Base-by-base conservation (phyloP, 2,888 invertebrate genomes). In the Zygogramma bicolorata region DNA sequence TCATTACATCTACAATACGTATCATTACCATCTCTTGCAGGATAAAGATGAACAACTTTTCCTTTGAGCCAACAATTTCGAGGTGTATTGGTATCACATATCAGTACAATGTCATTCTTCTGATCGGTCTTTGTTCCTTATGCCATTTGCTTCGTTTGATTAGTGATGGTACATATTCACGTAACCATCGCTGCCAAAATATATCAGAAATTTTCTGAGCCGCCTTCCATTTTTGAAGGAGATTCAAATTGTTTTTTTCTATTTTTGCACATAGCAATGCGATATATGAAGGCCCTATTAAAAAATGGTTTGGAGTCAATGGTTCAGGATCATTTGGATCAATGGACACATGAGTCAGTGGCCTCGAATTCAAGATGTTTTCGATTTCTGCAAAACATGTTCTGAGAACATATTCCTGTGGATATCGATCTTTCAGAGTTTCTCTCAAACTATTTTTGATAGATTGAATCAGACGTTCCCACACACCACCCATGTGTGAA, bases 101-200 rank as follows among this genome's bases (percentile, higher is more conserved):
- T 40, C 0, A 40, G 40, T 13, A 62, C 62, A 13, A 62, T 38
- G 40, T 62, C 62, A 3, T 22, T n/a, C n/a, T 6, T 25, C 40
- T n/a, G 8, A 62, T 18, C 3, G 38, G 15, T 40, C 22, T 34
- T n/a, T 62, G 38, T 10, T 62, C 62, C 4, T 40, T 40, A 22
- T 38, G 25, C 40, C 62, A 62, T 62, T 62, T 62, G 27, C 18
- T 61, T 38, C 18, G 20, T 38, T 34, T 18, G 8, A 4, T 18
- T 38, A 61, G 22, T 31, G 61, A 61, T 20, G 38, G 61, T 15
- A 61, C 18, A 34, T 61, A 61, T 34, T 61, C 61, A 34, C 25
- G 34, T 6, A 13, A 40, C 62, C 40, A 62, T 40, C 42, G 18
- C n/a, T 62, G 20, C 62, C 62, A 59, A 31, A 59, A 59, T 15